Evolutionary conservation across 2,113 vertebrate species (phyloP).

Genomic region (Dendrocopos noguchii): DNA sequence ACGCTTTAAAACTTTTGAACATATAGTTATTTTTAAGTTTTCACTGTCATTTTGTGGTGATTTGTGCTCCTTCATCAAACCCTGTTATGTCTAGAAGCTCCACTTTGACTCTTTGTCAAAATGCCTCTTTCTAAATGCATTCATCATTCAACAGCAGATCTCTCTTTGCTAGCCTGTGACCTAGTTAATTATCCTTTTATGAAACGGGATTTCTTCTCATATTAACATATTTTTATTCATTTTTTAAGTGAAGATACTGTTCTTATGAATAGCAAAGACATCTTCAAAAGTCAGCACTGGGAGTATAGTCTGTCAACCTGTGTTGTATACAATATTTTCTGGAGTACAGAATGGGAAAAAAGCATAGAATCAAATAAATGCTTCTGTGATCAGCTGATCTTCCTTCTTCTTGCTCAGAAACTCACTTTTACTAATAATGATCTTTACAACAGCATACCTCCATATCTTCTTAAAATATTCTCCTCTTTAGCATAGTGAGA

Average conservation of each 20-base stretch:
- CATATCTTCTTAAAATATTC: neutral
- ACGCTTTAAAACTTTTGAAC: neutral
- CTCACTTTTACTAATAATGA: neutral
- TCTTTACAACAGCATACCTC: neutral
- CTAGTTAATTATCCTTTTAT: constrained; percentile 40
- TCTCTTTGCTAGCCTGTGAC: constrained; percentile 10
- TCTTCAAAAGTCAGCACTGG: neutral
- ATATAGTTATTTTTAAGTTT: neutral
- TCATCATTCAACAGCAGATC: neutral
- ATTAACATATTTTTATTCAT: neutral
- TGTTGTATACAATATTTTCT: neutral
- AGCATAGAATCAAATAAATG: neutral
- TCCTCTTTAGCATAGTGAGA: neutral
- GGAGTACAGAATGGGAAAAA: neutral
- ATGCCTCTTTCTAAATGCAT: neutral
- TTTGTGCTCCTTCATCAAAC: neutral
- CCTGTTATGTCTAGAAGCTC: neutral
- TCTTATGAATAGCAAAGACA: constrained; percentile 62
- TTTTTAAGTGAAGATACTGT: constrained; percentile 1
- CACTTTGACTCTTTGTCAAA: neutral
- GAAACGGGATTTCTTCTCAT: neutral
- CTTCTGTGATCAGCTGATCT: neutral
- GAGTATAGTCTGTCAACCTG: neutral
- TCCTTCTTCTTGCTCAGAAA: neutral
- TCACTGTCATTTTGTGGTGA: neutral